Evolutionary conservation across 1,140 invertebrate species (phyloP), one percentile per base, ranked within the genome.

Genomic region (Drosophila nigrodunni): DNA sequence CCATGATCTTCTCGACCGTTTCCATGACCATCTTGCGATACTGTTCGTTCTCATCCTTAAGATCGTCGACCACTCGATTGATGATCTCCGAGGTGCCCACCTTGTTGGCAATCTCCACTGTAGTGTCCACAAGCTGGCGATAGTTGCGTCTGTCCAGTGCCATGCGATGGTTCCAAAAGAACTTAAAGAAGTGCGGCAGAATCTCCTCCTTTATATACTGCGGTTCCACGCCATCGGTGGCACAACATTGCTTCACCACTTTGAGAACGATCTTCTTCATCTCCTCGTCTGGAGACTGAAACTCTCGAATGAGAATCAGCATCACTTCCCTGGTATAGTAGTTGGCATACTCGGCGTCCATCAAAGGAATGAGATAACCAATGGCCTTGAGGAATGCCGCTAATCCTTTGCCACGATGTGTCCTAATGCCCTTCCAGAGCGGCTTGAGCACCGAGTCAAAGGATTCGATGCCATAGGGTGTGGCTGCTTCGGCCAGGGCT

Each of bases 1-100:
- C 97, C 95, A 99, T 98, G 66, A 99, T 97, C 93, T 99, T 99
- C 92, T 99, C 99, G 74, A 99, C 99, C 0, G 98, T 99, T 93
- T 99, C 99, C 98, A 99, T 99, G 0, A 99, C 99, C 99, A 99
- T 99, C 94, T 99, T 99, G 71, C 99, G 95, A 93, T 99, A 99
- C 88, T 99, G 98, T 93, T 99, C 99, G 93, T 99, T 99, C 93
- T 99, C 99, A 93, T 99, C 99, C 93, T 99, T 99, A 37, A 99
- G 93, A 93, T 99, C 99, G 90, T 99, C 99, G 0, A 99, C 99
- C 46, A 99, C 98, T 59, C 99, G 95, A 92, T 98, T 98, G 60
- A 99, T 98, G 67, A 99, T 99, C 94, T 99, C 99, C 0, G 98
- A 98, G 1, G 98, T 97, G 6, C 99, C 99, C 71, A 99, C 98